A percentile compares a stretch with the other conserved stretches of the same genome.
Conservation (phyloP, 1,140 invertebrate species). For the Sipha flava region DNA sequence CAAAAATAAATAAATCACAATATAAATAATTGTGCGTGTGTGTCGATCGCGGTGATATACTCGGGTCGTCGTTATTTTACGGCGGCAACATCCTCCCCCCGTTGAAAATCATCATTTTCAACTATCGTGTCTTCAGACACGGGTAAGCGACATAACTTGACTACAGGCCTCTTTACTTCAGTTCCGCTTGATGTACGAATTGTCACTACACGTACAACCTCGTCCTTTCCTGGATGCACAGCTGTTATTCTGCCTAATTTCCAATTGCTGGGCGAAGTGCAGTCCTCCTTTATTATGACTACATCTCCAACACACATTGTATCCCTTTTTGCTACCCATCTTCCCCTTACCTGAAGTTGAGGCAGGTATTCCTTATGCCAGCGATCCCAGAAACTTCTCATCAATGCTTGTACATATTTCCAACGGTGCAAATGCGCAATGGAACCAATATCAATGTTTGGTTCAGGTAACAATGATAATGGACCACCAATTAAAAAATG, state of each 20-base stretch:
- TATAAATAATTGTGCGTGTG: no score
- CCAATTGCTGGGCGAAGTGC: constrained; percentile 34
- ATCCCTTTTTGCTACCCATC: background rate
- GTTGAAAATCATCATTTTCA: no score
- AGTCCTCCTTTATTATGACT: constrained; percentile 36
- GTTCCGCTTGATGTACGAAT: background rate
- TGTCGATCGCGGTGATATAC: no score
- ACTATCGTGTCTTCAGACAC: no score
- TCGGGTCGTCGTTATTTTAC: no score
- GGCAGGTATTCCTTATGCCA: background rate
- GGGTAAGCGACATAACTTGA: background rate
- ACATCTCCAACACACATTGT: constrained; percentile 21
- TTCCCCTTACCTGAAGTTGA: background rate
- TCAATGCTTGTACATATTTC: background rate
- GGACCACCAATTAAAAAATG: background rate
- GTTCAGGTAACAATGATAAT: background rate
- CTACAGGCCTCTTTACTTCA: background rate
- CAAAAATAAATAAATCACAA: no score
- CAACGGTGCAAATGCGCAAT: background rate
- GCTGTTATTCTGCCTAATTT: constrained; percentile 35
- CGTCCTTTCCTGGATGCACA: constrained; percentile 36
- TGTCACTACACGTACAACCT: constrained; percentile 26
- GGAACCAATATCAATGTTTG: background rate
- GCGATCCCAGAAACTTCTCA: background rate
- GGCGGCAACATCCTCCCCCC: no score